These are phyloP conservation scores for Cheilosia vulpina DNA, from an alignment of 2,888 invertebrate genomes.

Conservation along the genomic window DNA sequence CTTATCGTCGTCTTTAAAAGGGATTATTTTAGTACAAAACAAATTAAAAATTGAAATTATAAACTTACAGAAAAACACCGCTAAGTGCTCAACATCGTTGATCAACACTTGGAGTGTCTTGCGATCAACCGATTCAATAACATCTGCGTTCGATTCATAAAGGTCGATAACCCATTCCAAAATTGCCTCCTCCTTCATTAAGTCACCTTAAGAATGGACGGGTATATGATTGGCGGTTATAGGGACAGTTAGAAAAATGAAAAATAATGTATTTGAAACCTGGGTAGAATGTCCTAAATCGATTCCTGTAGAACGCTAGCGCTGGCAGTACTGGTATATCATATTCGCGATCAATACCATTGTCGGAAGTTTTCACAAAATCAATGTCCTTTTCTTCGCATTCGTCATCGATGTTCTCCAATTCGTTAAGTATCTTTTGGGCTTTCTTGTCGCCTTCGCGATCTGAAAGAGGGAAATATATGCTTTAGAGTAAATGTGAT, in stretches of 20 bases:
- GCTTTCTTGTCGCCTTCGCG: slow-evolving; percentile 95
- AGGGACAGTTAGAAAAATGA: not conserved
- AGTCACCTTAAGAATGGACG: slow-evolving; percentile 85
- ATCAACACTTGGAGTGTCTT: slow-evolving; percentile 95
- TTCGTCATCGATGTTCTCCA: slow-evolving; percentile 97
- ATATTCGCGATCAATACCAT: slow-evolving; percentile 93
- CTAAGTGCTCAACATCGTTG: slow-evolving; percentile 95
- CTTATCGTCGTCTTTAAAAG: slow-evolving; percentile 89
- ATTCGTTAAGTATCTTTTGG: slow-evolving; percentile 93
- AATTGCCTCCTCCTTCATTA: slow-evolving; percentile 96
- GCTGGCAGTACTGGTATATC: slow-evolving; percentile 92
- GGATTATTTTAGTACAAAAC: not conserved
- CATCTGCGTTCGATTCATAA: slow-evolving; percentile 92
- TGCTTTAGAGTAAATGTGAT: not conserved
- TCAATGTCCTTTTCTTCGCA: slow-evolving; percentile 96
- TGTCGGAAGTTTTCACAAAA: slow-evolving; percentile 96
- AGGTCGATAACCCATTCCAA: slow-evolving; percentile 95
- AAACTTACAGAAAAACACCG: slow-evolving; percentile 94
- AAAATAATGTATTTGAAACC: slow-evolving; percentile 81
- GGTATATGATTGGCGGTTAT: not conserved
- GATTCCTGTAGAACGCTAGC: slow-evolving; percentile 93
- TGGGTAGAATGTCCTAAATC: slow-evolving; percentile 93
- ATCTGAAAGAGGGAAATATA: slow-evolving; percentile 85
- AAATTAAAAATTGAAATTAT: not conserved
- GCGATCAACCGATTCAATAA: slow-evolving; percentile 95